Percentiles rank a stretch among this genome's conserved stretches.
Evolutionary conservation across 2,888 invertebrate genomes (phyloP).

Genomic region (Agrochola circellaris): DNA sequence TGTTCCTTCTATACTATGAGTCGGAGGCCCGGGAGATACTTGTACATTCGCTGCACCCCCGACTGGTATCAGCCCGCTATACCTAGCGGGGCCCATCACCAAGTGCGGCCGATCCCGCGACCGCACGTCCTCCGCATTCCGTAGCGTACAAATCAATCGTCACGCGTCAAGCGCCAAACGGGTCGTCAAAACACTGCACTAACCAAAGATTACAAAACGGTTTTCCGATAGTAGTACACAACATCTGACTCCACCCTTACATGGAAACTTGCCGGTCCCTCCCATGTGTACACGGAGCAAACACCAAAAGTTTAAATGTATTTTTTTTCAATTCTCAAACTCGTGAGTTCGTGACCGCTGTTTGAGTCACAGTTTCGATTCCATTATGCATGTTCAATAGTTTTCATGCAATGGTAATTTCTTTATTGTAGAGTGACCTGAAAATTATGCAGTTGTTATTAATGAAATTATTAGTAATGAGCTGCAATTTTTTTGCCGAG

Average conservation of each 20-base stretch:
- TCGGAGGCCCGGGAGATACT: not conserved
- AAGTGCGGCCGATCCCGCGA: not conserved
- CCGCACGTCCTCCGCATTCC: not conserved
- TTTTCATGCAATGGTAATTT: conserved; percentile 16
- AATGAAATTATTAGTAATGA: no score
- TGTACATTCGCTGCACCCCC: not conserved
- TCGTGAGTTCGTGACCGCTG: conserved; percentile 33
- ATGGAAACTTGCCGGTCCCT: conserved; percentile 23
- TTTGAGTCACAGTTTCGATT: conserved; percentile 27
- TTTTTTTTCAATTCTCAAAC: conserved; percentile 54
- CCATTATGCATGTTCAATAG: conserved; percentile 47
- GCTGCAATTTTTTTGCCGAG: no score
- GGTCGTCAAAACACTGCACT: not conserved
- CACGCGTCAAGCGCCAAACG: not conserved
- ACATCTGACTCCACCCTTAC: conserved; percentile 22
- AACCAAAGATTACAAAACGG: not conserved
- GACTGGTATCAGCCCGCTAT: not conserved
- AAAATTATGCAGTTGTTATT: not conserved
- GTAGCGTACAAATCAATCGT: not conserved
- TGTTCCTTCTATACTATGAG: not conserved
- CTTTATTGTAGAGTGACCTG: not conserved
- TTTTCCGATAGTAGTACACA: conserved; percentile 1
- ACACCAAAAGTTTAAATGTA: conserved; percentile 57
- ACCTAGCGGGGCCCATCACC: not conserved
- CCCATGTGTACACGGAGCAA: conserved; percentile 45